Conservation (phyloP, 1,140 invertebrate genomes). For the Cepaea nemoralis region DNA sequence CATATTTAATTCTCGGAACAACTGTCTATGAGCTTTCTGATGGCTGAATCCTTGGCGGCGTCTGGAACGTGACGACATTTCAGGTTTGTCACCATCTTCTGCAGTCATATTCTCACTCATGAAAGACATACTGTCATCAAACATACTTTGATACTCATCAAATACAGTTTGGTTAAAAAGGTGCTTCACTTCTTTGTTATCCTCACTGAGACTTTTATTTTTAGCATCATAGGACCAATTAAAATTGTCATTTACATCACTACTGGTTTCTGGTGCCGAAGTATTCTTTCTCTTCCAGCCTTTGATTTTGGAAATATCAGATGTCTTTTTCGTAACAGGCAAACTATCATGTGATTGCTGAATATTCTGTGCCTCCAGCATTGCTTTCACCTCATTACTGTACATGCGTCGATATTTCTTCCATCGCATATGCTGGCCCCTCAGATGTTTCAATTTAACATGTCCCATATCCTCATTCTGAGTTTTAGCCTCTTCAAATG, state of each 20-base stretch:
- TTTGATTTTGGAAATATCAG: conserved; percentile 66
- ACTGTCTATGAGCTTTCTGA: conserved; percentile 43
- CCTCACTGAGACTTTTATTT: neutral
- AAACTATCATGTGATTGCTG: conserved; percentile 22
- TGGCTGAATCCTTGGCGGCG: conserved; percentile 43
- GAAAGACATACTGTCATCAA: neutral
- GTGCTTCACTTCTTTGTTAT: neutral
- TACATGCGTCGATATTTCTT: conserved; percentile 62
- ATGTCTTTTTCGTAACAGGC: conserved; percentile 53
- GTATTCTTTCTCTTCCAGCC: conserved; percentile 62
- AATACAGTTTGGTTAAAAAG: neutral
- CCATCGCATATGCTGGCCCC: conserved; percentile 63
- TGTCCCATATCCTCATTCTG: conserved; percentile 24
- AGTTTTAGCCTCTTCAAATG: conserved; percentile 45
- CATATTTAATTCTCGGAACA: conserved; percentile 50
- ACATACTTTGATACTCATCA: neutral
- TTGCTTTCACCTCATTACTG: conserved; percentile 52
- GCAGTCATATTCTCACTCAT: neutral
- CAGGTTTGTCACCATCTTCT: neutral
- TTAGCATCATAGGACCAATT: neutral
- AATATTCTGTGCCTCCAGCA: conserved; percentile 45
- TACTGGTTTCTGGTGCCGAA: neutral
- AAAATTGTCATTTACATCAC: neutral
- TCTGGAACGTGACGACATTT: conserved; percentile 30
- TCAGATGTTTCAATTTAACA: conserved; percentile 54